These are phyloP conservation scores for Acronicta psi DNA, from an alignment of 2,888 invertebrate species.

Conservation along the genomic window DNA sequence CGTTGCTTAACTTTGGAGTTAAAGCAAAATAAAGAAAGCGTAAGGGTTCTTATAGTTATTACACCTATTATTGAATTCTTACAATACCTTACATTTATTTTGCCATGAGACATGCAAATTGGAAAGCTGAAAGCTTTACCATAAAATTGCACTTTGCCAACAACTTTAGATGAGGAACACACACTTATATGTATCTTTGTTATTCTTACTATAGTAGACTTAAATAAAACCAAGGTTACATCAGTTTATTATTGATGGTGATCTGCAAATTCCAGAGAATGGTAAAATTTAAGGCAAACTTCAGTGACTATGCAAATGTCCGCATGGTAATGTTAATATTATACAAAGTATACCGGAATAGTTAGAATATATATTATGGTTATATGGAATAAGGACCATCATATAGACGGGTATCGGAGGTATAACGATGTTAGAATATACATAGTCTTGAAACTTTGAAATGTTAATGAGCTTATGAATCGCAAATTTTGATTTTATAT, in stretches of 20 bases:
- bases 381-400: conserved; percentile 2
- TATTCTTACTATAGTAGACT: neutral
- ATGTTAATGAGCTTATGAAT: conserved; percentile 17
- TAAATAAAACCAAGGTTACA: neutral
- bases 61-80: neutral
- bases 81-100: neutral
- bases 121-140: neutral
- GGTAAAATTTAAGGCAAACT: neutral
- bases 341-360: conserved; percentile 12
- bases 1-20: neutral
- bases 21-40: neutral
- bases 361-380: neutral
- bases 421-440: conserved; percentile 4
- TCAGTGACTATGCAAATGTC: conserved; percentile 1
- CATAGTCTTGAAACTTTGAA: conserved; percentile 1
- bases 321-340: conserved; percentile 7
- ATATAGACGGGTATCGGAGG: neutral
- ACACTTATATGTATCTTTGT: neutral
- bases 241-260: neutral
- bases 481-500: conserved; percentile 9
- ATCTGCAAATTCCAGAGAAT: neutral
- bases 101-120: neutral
- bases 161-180: neutral
- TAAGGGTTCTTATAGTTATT: neutral
- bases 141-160: conserved; percentile 1